A percentile compares a stretch with the other conserved stretches of the same genome.
phyloP scores from a whole-genome alignment of 2,888 invertebrate genomes.

The Tipula vernalis region DNA sequence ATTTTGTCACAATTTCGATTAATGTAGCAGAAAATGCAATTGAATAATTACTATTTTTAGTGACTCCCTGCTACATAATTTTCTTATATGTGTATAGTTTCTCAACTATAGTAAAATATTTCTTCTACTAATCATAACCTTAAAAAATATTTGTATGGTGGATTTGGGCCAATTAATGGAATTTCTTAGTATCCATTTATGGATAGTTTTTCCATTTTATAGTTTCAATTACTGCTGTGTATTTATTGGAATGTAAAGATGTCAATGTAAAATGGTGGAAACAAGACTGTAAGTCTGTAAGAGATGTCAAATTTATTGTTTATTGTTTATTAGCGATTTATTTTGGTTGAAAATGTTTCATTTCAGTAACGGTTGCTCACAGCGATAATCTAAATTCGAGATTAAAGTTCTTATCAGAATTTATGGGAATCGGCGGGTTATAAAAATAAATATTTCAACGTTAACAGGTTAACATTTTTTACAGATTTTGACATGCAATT shows the following conservation, averaged over 20 bases:
- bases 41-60: background rate
- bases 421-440: background rate
- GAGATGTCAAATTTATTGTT: background rate
- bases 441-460: background rate
- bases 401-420: background rate
- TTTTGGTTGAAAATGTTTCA: background rate
- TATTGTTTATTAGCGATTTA: background rate
- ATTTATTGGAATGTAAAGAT: background rate
- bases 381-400: background rate
- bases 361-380: background rate
- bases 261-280: background rate
- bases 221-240: background rate
- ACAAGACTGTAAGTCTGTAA: background rate
- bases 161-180: background rate
- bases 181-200: background rate
- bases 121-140: background rate
- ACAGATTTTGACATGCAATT: background rate
- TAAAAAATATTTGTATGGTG: background rate
- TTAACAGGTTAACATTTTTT: background rate
- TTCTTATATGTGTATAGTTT: background rate
- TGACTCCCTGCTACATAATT: background rate
- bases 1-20: background rate
- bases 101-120: background rate
- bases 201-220: background rate
- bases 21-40: background rate